A percentile compares a stretch with the other conserved stretches of the same genome.
Conservation (phyloP, 2,113 vertebrate species). For the Petromus typicus region DNA sequence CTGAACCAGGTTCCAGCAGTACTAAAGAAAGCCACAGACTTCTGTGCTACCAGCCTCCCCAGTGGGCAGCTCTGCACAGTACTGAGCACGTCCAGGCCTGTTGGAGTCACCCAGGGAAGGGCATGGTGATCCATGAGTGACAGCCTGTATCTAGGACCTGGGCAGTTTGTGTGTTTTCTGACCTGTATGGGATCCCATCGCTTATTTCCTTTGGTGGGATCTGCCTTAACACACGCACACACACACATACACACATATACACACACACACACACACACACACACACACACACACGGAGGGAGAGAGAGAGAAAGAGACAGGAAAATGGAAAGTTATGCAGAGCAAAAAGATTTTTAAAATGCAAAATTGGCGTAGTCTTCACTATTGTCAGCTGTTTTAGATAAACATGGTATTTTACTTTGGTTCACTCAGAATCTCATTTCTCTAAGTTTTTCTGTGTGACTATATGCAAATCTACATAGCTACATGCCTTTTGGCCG, state of each 20-base stretch:
- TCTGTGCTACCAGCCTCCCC: not conserved
- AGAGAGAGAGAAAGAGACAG: too few relatives aligned
- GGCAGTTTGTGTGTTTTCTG: not conserved
- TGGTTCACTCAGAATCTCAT: not conserved
- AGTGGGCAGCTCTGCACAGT: not conserved
- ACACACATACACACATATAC: not conserved
- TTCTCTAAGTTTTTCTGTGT: constrained; percentile 9
- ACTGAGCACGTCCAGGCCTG: not conserved
- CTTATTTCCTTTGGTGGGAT: not conserved
- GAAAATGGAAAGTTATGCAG: not conserved
- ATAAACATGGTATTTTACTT: not conserved
- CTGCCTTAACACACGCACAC: not conserved
- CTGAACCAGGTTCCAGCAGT: not conserved
- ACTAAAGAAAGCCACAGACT: not conserved
- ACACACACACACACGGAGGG: not conserved
- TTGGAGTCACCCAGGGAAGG: not conserved
- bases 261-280: not conserved
- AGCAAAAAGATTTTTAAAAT: constrained; percentile 23
- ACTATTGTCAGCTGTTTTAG: constrained; percentile 31
- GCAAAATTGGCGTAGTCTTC: not conserved
- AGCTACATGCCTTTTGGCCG: not conserved
- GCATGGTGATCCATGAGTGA: not conserved
- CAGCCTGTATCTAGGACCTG: not conserved
- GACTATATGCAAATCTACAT: not conserved
- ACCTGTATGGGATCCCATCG: not conserved